Percentiles rank a stretch among this genome's conserved stretches.
phyloP scores from a whole-genome alignment of 2,113 vertebrate species.

The Prolemur simus region DNA sequence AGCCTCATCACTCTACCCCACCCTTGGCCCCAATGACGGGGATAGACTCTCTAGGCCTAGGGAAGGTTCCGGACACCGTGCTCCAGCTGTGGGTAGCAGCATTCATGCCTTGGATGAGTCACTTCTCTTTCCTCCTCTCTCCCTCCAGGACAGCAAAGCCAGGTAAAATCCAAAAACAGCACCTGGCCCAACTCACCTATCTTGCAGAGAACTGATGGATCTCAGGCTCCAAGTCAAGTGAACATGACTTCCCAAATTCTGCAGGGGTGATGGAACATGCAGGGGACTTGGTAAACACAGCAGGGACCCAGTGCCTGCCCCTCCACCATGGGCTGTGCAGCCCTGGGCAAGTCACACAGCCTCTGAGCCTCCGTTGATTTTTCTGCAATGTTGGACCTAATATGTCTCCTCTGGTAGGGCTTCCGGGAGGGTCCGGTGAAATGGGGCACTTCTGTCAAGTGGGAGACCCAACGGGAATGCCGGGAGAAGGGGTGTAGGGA shows the following conservation, averaged over 20 bases:
- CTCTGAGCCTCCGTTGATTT: background rate
- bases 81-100: too few relatives aligned
- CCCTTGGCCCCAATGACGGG: too few relatives aligned
- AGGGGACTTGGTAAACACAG: background rate
- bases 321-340: background rate
- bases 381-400: background rate
- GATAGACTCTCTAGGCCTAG: background rate
- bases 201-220: background rate
- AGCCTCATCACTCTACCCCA: too few relatives aligned
- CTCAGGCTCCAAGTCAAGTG: background rate
- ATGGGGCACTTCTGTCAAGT: background rate
- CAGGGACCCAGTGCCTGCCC: fast-evolving
- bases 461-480: too few relatives aligned
- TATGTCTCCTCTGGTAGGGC: too few relatives aligned
- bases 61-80: background rate
- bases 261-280: background rate
- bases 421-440: background rate
- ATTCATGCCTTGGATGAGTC: fast-evolving
- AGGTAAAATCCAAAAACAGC: background rate
- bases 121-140: background rate
- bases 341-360: background rate
- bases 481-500: background rate
- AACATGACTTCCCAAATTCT: fast-evolving
- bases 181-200: background rate
- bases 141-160: background rate